Conservation (phyloP, 2,113 vertebrate species). For the Rutilus rutilus region DNA sequence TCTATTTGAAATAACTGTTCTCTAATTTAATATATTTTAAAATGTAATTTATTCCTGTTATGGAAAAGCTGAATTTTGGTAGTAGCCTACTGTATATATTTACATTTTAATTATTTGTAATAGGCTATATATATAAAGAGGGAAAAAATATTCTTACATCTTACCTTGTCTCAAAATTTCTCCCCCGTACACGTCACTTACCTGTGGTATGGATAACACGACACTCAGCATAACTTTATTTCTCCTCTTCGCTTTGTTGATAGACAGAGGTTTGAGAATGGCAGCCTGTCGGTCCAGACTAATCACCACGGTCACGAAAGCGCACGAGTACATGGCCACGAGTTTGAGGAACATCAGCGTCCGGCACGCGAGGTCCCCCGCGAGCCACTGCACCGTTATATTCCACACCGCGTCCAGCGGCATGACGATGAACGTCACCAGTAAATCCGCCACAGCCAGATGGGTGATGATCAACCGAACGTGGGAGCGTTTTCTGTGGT, state of each 20-base stretch:
- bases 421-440: slow-evolving; percentile 86
- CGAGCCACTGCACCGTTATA: slow-evolving; percentile 86
- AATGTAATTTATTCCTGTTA: too few relatives aligned
- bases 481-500: slow-evolving; percentile 76
- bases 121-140: too few relatives aligned
- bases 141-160: too few relatives aligned
- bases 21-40: too few relatives aligned
- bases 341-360: slow-evolving; percentile 87
- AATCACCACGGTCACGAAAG: slow-evolving; percentile 86
- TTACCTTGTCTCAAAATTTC: too few relatives aligned
- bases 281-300: slow-evolving; percentile 86
- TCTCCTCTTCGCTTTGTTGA: slow-evolving; percentile 75
- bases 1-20: too few relatives aligned
- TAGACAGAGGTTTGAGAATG: slow-evolving; percentile 82
- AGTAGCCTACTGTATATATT: too few relatives aligned
- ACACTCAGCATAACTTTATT: slow-evolving; percentile 80
- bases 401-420: slow-evolving; percentile 87
- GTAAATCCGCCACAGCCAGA: slow-evolving; percentile 81
- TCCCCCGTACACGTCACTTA: slow-evolving; percentile 54
- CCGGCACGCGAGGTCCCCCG: slow-evolving; percentile 80
- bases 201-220: slow-evolving; percentile 81
- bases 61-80: too few relatives aligned
- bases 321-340: slow-evolving; percentile 85
- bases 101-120: too few relatives aligned
- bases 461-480: slow-evolving; percentile 82